Evolutionary conservation across 2,113 vertebrate species (phyloP).

Genomic region (Dicaeum eximium): DNA sequence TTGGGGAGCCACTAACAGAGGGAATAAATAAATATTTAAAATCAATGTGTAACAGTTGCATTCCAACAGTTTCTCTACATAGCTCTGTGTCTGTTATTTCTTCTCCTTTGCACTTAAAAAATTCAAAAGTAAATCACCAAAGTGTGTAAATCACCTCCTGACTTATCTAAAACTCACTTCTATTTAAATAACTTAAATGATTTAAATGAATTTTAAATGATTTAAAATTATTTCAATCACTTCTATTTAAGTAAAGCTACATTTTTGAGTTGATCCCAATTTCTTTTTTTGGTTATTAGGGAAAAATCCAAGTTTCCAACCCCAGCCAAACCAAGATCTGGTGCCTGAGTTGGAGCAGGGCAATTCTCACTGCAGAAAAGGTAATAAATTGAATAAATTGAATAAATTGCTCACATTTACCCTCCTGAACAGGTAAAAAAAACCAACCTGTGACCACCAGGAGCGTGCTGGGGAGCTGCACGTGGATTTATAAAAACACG

Average conservation of each 20-base stretch:
- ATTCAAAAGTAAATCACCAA: background rate
- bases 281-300: background rate
- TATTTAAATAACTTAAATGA: background rate
- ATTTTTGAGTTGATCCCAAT: background rate
- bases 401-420: background rate
- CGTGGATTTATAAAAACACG: background rate
- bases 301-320: background rate
- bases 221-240: no score
- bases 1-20: background rate
- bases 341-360: background rate
- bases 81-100: background rate
- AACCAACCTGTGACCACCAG: background rate
- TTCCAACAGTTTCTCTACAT: background rate
- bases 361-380: background rate
- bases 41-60: background rate
- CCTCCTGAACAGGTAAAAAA: background rate
- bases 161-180: background rate
- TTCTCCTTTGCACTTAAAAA: background rate
- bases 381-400: background rate
- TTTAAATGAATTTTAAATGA: no score
- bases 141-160: background rate
- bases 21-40: background rate
- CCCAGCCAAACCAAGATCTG: background rate
- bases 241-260: background rate
- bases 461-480: background rate